A percentile compares a stretch with the other conserved stretches of the same genome.
phyloP scores from a whole-genome alignment of 1,140 invertebrate species.

The Drosophila suzukii region DNA sequence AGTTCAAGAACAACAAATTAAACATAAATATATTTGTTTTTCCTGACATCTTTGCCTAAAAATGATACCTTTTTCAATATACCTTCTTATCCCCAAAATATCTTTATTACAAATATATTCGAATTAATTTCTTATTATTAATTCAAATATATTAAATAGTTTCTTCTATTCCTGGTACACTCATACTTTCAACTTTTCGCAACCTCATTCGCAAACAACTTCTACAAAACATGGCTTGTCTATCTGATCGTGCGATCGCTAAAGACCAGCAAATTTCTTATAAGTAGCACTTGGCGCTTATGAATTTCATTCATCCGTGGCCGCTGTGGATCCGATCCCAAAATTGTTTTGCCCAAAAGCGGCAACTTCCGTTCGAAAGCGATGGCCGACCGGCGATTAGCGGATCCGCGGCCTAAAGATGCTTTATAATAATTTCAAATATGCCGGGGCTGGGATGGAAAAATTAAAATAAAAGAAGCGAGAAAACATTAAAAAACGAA shows the following conservation, averaged over 20 bases:
- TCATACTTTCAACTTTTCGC: conserved; percentile 12
- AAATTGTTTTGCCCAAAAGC: conserved; percentile 47
- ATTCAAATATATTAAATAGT: background rate
- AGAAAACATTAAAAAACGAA: conserved; percentile 64
- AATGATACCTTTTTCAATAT: too few relatives aligned
- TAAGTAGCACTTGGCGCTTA: conserved; percentile 53
- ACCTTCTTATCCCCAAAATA: too few relatives aligned
- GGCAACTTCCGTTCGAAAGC: conserved; percentile 68
- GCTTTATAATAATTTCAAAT: conserved; percentile 77
- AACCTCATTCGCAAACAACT: conserved; percentile 16
- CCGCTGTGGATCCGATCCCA: conserved; percentile 22
- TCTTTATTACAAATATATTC: background rate
- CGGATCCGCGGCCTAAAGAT: conserved; percentile 10
- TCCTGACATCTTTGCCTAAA: too few relatives aligned
- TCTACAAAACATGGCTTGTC: conserved; percentile 4
- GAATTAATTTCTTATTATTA: background rate
- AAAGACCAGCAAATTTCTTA: conserved; percentile 17
- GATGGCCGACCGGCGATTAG: conserved; percentile 63
- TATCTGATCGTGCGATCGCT: conserved; percentile 26
- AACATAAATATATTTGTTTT: too few relatives aligned
- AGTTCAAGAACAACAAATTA: too few relatives aligned
- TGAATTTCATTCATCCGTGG: conserved; percentile 43
- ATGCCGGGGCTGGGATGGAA: conserved; percentile 48
- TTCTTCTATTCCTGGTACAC: background rate
- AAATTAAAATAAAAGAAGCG: conserved; percentile 37